phyloP scores from a whole-genome alignment of 2,888 invertebrate genomes.

The Nomada ferruginata region DNA sequence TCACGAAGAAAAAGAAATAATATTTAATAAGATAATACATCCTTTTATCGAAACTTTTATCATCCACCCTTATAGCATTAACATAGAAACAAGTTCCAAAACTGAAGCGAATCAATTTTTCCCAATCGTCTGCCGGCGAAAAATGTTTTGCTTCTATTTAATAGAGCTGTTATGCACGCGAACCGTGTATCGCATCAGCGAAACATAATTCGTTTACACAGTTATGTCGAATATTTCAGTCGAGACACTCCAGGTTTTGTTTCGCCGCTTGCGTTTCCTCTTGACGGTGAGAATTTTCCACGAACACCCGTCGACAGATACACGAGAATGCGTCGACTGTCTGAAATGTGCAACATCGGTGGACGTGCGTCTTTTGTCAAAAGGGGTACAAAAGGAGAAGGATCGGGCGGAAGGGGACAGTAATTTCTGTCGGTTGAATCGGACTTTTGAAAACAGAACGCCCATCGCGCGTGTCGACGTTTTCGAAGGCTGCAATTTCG shows the following conservation, averaged over 20 bases:
- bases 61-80: not conserved
- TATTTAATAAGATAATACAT: no score
- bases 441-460: constrained; percentile 75
- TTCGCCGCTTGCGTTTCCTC: constrained; percentile 32
- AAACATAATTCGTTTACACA: constrained; percentile 50
- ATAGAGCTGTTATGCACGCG: constrained; percentile 21
- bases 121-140: no score
- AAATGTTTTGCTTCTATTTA: constrained; percentile 19
- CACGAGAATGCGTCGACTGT: not conserved
- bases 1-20: no score
- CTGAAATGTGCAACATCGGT: constrained; percentile 37
- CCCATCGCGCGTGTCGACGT: constrained; percentile 77
- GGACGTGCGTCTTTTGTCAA: constrained; percentile 48
- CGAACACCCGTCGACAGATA: not conserved
- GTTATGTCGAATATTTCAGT: constrained; percentile 55
- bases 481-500: constrained; percentile 75
- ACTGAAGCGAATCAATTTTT: no score
- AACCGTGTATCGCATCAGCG: constrained; percentile 35
- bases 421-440: constrained; percentile 63
- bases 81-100: no score
- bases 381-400: constrained; percentile 32
- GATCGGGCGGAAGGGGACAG: constrained; percentile 40
- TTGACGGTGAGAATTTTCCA: constrained; percentile 12
- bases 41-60: not conserved
- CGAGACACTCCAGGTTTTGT: constrained; percentile 32